Conservation (phyloP, 1,140 invertebrate species). For the Akabosia matsudoensis region DNA sequence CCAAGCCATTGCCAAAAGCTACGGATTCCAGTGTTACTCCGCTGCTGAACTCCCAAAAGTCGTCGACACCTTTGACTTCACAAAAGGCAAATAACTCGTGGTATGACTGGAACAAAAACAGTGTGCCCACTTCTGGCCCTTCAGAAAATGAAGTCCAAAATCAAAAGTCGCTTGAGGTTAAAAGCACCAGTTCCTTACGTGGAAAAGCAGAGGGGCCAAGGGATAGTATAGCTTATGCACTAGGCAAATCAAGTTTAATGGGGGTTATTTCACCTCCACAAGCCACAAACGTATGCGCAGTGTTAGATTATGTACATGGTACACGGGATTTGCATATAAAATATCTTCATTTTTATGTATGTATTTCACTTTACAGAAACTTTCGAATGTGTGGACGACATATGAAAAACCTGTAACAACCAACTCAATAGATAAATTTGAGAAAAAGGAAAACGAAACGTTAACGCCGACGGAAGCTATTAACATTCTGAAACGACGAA, state of each 20-base stretch:
- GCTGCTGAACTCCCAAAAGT: too few species aligned
- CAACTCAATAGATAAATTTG: background rate
- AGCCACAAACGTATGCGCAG: background rate
- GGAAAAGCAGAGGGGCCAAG: background rate
- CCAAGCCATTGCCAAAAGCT: too few species aligned
- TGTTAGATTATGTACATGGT: background rate
- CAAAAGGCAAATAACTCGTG: too few species aligned
- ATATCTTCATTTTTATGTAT: background rate
- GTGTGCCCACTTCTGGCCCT: too few species aligned
- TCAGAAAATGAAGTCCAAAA: background rate
- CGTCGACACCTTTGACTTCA: too few species aligned
- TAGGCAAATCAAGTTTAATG: background rate
- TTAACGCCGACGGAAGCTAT: background rate
- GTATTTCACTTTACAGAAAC: background rate
- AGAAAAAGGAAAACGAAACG: background rate
- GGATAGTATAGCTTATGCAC: background rate
- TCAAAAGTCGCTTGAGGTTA: background rate
- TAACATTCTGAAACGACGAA: background rate
- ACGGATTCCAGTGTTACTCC: too few species aligned
- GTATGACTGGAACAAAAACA: too few species aligned
- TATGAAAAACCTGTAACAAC: too few species aligned
- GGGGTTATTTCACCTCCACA: background rate
- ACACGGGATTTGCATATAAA: background rate
- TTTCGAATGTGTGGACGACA: background rate
- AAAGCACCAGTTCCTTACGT: background rate